Evolutionary conservation across 2,888 invertebrate species (phyloP), one percentile per base, ranked within the genome.

Genomic region (Meteorus colon): DNA sequence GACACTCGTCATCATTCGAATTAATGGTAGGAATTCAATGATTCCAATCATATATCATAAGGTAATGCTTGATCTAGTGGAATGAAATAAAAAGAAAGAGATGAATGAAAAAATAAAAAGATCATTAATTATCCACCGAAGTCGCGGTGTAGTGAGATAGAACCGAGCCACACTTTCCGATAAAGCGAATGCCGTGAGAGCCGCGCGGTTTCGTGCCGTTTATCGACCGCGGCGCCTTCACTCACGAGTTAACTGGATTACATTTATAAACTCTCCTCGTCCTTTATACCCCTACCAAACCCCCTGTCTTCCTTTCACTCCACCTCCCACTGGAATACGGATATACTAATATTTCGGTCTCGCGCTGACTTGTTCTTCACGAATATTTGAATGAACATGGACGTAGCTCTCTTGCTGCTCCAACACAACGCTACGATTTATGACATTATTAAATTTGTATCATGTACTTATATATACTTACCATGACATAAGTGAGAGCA

Each of bases 221-320:
- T 83, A 82, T 82, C 82, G 82, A 80, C 80, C 80, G 77, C 78
- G 78, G 77, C 79, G 78, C 80, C 79, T 80, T 82, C 80, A 78
- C 81, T 81, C 81, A 78, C 80, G 77, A 82, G 74, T 81, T 78
- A 82, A 81, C 80, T 83, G 79, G 81, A 83, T 82, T 81, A 81
- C 78, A 82, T 81, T 82, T 79, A 80, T 74, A 78, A 79, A 79
- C 76, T 78, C 71, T 65, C 51, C 48, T 24, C 41, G 37, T 14
- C 74, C 24, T 66, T 31, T 14, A 37, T 19, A 41, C 67, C 19
- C 14, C 6, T 31, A 14, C n/a, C 62, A 24, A 14, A 19, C 65
- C n/a, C 34, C 12, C 29, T 19, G 60, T 62, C 29, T 62, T 24
- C 29, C 60, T 34, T 29, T 65, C 34, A 19, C 65, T 19, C 62